A percentile compares a stretch with the other conserved stretches of the same genome.
Conservation (phyloP, 2,113 vertebrate genomes). For the Cyprinus carpio region DNA sequence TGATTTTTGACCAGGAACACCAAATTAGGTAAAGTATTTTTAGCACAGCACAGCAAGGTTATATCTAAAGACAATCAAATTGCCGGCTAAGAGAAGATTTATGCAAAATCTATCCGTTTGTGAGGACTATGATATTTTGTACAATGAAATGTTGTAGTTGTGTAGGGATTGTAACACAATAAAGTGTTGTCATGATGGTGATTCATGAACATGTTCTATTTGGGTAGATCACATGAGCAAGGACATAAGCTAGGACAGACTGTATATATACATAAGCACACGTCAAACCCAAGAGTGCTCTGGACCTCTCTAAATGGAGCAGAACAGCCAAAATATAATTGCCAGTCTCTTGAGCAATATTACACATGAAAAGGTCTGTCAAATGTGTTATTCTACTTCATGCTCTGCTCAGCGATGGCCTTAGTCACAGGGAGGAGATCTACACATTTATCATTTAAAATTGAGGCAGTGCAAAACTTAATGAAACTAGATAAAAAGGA, state of each 20-base stretch:
- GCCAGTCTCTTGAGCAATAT: constrained; percentile 53
- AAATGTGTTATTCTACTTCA: constrained; percentile 59
- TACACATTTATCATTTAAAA: background rate
- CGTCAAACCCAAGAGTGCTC: background rate
- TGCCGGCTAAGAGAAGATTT: background rate
- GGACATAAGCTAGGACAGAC: background rate
- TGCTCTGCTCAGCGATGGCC: constrained; percentile 32
- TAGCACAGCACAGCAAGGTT: too few relatives aligned
- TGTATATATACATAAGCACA: background rate
- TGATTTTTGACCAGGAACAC: too few relatives aligned
- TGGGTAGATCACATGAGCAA: background rate
- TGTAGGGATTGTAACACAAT: background rate
- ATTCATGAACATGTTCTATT: background rate
- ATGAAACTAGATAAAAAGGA: background rate
- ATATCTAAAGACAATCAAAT: too few relatives aligned
- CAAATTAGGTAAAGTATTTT: too few relatives aligned
- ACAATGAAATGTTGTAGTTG: background rate
- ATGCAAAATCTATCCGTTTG: background rate
- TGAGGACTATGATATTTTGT: background rate
- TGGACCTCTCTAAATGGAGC: constrained; percentile 53
- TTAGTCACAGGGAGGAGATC: background rate
- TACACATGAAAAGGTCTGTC: constrained; percentile 55
- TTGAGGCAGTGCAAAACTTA: background rate
- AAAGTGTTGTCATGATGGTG: background rate
- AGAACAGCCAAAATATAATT: constrained; percentile 62